Base-by-base conservation (phyloP, 2,797 vertebrate species). In the Chiloscyllium punctatum region DNA sequence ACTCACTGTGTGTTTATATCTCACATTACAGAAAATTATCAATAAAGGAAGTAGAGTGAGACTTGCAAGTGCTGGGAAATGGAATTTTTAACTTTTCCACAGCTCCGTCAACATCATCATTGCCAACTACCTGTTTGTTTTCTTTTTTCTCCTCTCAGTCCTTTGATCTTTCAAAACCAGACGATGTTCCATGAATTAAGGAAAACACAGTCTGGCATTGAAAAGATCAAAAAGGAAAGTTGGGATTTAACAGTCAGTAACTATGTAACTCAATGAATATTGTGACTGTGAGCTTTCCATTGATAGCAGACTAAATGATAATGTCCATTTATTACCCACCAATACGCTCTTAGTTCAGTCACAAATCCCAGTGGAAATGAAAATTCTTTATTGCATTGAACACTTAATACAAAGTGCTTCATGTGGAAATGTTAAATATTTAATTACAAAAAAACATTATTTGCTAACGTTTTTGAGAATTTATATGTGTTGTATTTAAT, bases 121-220 rank as follows among this genome's bases (percentile, higher is more conserved):
- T 48, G 37, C 92, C 71, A n/a, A 11, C 68, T 25, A 25, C 87
- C 33, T 62, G 53, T 13, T 88, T 25, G 27, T 8, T 88, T 57
- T 57, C 53, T 13, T n/a, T 90, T 90, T n/a, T 57, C 53, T 42
- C 82, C 15, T 37, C n/a, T 51, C 23, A 30, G 33, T 33, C 18
- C 33, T 69, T 94, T 94, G 92, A 94, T 94, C 62, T 15, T 94
- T 94, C 92, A 42, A 23, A 48, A 30, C 7, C 68, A 71, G 66
- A 42, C 18, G 68, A 37, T 72, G 68, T 94, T 94, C 72, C 92
- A 69, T 72, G 68, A 94, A 71, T 94, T 91, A 42, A 68, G 92
- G 68, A 94, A 94, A 94, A 69, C 91, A n/a, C 62, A 71, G 66
- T 23, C 33, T 37, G n/a, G 68, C 15, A 23, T 48, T 68, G n/a